These are phyloP conservation scores for Drosophila nannoptera DNA, from an alignment of 1,140 invertebrate species.

Conservation along the genomic window DNA sequence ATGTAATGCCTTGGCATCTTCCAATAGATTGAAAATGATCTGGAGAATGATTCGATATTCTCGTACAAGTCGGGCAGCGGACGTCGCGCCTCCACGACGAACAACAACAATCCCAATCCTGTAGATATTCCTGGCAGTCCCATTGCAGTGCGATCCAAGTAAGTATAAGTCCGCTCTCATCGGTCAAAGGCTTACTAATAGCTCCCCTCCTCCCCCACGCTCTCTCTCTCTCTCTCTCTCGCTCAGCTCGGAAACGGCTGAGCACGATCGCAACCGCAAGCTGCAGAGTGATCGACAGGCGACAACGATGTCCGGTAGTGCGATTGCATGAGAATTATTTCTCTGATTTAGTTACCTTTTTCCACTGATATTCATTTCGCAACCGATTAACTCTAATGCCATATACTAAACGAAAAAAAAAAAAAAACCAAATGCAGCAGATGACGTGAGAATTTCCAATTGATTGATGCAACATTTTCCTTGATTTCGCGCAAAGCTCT, in stretches of 20 bases:
- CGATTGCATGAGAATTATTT: conserved; percentile 83
- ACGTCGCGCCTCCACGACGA: conserved; percentile 82
- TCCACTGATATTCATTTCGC: conserved; percentile 78
- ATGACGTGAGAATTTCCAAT: too few relatives aligned
- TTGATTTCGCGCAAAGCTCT: too few relatives aligned
- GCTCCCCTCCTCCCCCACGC: too few relatives aligned
- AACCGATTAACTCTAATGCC: too few relatives aligned
- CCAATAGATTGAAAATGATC: conserved; percentile 82
- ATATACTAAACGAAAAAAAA: too few relatives aligned
- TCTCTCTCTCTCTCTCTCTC: too few relatives aligned
- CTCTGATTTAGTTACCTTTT: conserved; percentile 79
- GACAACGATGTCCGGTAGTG: conserved; percentile 85
- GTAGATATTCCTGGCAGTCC: conserved; percentile 80
- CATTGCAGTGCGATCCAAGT: conserved; percentile 81
- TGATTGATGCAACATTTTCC: conserved; percentile 17
- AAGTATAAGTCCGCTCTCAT: conserved; percentile 1
- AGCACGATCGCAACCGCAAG: conserved; percentile 81
- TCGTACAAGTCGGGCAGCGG: conserved; percentile 82
- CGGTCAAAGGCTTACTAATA: background rate
- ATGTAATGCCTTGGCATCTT: background rate
- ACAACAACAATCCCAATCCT: conserved; percentile 82
- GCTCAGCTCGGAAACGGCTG: conserved; percentile 78
- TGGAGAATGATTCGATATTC: conserved; percentile 83
- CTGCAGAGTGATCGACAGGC: conserved; percentile 80
- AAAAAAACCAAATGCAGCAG: too few relatives aligned